phyloP scores from a whole-genome alignment of 2,113 vertebrate genomes.

The Diadophis punctatus region DNA sequence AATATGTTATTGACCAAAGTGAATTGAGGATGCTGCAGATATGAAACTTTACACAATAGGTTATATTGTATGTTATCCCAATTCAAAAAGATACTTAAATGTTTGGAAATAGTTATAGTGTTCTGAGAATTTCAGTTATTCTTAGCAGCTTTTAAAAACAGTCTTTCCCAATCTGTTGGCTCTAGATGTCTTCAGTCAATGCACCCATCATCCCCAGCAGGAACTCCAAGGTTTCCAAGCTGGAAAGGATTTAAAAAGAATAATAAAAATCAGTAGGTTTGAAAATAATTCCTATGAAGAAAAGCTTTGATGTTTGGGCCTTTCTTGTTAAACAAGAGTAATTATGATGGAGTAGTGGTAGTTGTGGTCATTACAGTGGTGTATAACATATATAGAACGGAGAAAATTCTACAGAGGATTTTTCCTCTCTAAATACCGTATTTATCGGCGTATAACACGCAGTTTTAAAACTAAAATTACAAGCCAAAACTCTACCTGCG shows the following conservation, averaged over 20 bases:
- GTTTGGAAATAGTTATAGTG: neutral
- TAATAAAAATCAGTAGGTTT: neutral
- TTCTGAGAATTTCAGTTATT: neutral
- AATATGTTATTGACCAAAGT: neutral
- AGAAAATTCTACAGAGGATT: neutral
- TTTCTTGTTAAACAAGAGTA: neutral
- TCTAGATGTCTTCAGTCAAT: neutral
- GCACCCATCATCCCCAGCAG: neutral
- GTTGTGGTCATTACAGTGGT: neutral
- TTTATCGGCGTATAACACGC: too few relatives aligned
- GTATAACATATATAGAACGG: neutral
- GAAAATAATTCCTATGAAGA: neutral
- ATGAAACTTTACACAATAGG: neutral
- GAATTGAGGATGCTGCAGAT: neutral
- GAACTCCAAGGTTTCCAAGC: neutral
- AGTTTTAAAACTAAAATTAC: too few relatives aligned
- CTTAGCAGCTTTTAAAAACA: neutral
- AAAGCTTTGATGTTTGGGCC: neutral
- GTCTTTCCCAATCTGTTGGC: neutral
- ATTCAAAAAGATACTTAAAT: neutral
- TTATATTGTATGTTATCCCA: neutral
- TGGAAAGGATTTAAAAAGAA: neutral
- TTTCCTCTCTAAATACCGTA: neutral
- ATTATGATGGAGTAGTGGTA: neutral
- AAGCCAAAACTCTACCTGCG: too few relatives aligned